Conservation (phyloP, 2,888 invertebrate genomes). For the Anodontia alba region DNA sequence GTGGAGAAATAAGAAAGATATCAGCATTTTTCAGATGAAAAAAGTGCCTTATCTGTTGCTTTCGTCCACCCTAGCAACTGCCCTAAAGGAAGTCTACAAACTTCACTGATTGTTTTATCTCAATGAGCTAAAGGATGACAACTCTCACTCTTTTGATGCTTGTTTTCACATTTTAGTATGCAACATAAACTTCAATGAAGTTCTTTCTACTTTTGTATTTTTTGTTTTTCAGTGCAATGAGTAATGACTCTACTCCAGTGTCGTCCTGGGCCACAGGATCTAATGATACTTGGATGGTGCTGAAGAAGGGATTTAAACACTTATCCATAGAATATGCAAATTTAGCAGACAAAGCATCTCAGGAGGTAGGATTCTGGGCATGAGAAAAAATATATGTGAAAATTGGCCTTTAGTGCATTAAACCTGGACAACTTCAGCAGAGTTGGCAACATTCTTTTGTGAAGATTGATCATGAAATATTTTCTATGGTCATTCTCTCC, state of each 20-base stretch:
- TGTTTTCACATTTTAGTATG: no score
- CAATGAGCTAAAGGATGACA: no score
- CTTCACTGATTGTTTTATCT: no score
- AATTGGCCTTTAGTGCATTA: neutral
- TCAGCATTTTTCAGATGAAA: no score
- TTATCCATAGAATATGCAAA: constrained; percentile 81
- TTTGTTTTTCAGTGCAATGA: constrained; percentile 75
- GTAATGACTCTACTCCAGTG: constrained; percentile 76
- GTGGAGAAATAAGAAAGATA: no score
- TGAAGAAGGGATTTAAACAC: constrained; percentile 82
- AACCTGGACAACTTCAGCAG: neutral
- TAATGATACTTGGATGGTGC: constrained; percentile 79
- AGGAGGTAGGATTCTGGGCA: constrained; percentile 74
- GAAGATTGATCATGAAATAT: no score
- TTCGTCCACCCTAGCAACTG: no score
- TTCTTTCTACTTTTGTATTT: neutral
- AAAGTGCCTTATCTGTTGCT: no score
- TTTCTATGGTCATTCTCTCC: no score
- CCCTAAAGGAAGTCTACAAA: no score
- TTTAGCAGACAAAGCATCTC: constrained; percentile 81
- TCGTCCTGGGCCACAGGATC: constrained; percentile 82
- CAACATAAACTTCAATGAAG: neutral
- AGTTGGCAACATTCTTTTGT: no score
- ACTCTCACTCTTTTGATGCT: no score
- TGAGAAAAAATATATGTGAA: neutral